Base-by-base conservation (phyloP, 2,797 vertebrate species). In the Characodon lateralis region DNA sequence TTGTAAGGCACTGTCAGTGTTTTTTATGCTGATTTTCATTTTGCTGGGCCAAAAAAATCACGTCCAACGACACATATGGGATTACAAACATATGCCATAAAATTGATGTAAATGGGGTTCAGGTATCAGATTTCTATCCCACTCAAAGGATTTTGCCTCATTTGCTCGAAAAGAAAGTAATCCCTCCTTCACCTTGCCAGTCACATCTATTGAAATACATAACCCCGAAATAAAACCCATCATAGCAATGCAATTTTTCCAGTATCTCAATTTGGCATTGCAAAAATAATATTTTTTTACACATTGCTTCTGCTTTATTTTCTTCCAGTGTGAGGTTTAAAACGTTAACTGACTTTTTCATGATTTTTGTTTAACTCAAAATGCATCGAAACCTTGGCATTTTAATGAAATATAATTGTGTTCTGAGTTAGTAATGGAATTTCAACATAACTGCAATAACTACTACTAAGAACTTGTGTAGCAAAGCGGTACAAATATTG, bases 121-220 rank as follows among this genome's bases (percentile, higher is more conserved):
- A 61, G 31, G 28, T 10, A 55, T 55, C 20, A 6, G 2, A 7
- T 69, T 75, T 75, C 28, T 79, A 8, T 73, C 8, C 39, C 10
- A n/a, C 50, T 79, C 50, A 26, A 26, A n/a, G 61, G 63, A 22
- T 80, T 26, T 58, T 66, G 22, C 24, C 8, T 70, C 46, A 71
- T 71, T 58, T 51, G 73, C 26, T 74, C 76, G 39, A 63, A 63
- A 74, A 78, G 70, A 73, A 86, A 78, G 70, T 79, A 74, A 80
- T 78, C 70, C 72, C 78, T 20, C 8, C 48, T 53, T 2, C 72
- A 53, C 79, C 55, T 63, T 50, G 48, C 58, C 72, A 9, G 65
- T 80, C 72, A 53, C 24, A 53, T 61, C 61, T 66, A 61, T 55
- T 76, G 22, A 82, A 39, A 83, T 10, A 55, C 43, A 71, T 65